Conservation (phyloP, 2,113 vertebrate species). For the Meleagris gallopavo region DNA sequence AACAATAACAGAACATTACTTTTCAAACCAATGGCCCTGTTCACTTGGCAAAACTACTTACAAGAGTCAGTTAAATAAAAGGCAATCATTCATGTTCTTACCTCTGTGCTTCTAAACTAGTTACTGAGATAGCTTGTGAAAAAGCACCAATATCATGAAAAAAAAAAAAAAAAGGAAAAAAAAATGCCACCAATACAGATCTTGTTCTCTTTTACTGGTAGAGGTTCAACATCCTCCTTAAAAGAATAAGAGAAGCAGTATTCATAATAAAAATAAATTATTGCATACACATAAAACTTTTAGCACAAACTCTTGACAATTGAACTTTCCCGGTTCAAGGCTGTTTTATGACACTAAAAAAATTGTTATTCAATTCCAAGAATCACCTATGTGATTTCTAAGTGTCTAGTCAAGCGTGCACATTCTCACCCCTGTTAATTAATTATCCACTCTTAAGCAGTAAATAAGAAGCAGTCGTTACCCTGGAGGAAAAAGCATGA, state of each 20-base stretch:
- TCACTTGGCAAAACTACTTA: neutral
- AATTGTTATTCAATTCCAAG: neutral
- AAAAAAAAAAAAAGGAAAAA: neutral
- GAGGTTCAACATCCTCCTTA: neutral
- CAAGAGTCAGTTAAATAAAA: neutral
- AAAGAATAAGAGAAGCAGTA: neutral
- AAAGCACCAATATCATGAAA: neutral
- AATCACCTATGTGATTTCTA: neutral
- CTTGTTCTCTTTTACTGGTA: neutral
- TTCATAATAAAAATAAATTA: constrained; percentile 48
- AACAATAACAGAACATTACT: neutral
- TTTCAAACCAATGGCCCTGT: neutral
- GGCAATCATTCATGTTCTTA: neutral
- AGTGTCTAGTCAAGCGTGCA: constrained; percentile 15
- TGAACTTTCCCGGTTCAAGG: constrained; percentile 19
- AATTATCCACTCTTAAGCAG: constrained; percentile 43
- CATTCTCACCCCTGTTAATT: constrained; percentile 46
- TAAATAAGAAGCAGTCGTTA: constrained; percentile 41
- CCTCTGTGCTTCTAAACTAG: neutral
- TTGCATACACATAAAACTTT: neutral
- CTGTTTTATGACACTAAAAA: neutral
- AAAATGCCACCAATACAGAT: neutral
- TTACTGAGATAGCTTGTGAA: neutral
- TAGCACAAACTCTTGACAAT: constrained; percentile 27
- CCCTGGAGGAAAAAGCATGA: constrained; percentile 38